Evolutionary conservation across 2,888 invertebrate genomes (phyloP).

Genomic region (Papilio elwesi): DNA sequence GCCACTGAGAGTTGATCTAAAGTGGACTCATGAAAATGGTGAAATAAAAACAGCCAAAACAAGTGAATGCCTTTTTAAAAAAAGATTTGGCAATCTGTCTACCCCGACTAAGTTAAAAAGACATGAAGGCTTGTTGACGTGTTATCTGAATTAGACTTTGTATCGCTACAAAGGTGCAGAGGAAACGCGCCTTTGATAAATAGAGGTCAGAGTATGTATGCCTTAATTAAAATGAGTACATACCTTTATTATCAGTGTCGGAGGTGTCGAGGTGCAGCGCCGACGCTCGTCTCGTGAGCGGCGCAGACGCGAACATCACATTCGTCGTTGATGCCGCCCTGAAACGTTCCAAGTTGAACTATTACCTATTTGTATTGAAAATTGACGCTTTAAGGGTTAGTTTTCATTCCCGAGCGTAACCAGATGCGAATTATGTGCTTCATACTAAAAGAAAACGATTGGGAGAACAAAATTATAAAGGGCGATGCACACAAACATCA

Average conservation of each 20-base stretch:
- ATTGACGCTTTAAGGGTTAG: conserved; percentile 38
- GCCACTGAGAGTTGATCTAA: too few relatives aligned
- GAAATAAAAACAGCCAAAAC: too few relatives aligned
- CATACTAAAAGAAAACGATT: not conserved
- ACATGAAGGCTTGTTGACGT: too few relatives aligned
- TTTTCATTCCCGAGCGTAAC: conserved; percentile 29
- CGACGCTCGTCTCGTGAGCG: conserved; percentile 92
- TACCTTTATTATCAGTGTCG: conserved; percentile 88
- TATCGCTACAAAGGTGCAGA: too few relatives aligned
- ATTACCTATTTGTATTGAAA: conserved; percentile 16
- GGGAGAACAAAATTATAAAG: not conserved
- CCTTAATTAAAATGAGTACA: not conserved
- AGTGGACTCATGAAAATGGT: too few relatives aligned
- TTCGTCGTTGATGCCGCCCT: conserved; percentile 96
- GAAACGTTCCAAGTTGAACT: conserved; percentile 52
- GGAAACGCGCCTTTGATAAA: too few relatives aligned
- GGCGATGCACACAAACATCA: not conserved
- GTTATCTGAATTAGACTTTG: too few relatives aligned
- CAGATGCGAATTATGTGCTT: not conserved
- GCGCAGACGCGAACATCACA: conserved; percentile 91
- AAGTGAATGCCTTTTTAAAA: too few relatives aligned
- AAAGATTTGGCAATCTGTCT: too few relatives aligned
- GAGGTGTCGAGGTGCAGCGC: conserved; percentile 88
- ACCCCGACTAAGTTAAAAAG: too few relatives aligned
- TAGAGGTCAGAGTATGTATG: too few relatives aligned